Conservation (phyloP, 2,113 vertebrate genomes). For the Cyphomyrus plagiostoma region DNA sequence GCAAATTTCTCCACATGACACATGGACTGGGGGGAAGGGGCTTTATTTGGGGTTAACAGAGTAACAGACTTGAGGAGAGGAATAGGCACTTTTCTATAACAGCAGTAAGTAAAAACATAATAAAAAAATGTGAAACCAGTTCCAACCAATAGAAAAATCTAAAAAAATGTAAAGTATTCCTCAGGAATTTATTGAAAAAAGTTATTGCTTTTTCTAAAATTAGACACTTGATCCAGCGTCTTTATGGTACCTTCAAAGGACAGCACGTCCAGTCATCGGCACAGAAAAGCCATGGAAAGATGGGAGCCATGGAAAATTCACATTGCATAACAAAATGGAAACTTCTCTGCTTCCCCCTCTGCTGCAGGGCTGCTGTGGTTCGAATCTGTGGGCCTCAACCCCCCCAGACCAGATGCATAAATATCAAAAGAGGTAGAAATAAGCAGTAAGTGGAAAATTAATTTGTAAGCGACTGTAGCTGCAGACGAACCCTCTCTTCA, state of each 20-base stretch:
- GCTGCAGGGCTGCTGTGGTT: neutral
- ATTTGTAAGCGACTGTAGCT: neutral
- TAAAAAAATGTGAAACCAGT: neutral
- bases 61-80: neutral
- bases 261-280: neutral
- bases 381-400: neutral
- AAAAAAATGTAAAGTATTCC: neutral
- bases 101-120: neutral
- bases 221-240: neutral
- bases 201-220: neutral
- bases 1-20: neutral
- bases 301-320: conserved; percentile 26
- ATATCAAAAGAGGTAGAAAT: neutral
- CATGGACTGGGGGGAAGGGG: neutral
- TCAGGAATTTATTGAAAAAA: neutral
- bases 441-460: neutral
- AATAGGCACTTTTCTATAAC: neutral
- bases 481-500: neutral
- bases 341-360: neutral
- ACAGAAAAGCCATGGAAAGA: neutral
- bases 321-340: conserved; percentile 29
- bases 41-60: neutral
- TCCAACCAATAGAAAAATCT: neutral
- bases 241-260: neutral
- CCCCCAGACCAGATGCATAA: neutral